A percentile compares a stretch with the other conserved stretches of the same genome.
These are phyloP conservation scores for Cephus nigrinus DNA, from an alignment of 2,888 invertebrate genomes.

Conservation along the genomic window DNA sequence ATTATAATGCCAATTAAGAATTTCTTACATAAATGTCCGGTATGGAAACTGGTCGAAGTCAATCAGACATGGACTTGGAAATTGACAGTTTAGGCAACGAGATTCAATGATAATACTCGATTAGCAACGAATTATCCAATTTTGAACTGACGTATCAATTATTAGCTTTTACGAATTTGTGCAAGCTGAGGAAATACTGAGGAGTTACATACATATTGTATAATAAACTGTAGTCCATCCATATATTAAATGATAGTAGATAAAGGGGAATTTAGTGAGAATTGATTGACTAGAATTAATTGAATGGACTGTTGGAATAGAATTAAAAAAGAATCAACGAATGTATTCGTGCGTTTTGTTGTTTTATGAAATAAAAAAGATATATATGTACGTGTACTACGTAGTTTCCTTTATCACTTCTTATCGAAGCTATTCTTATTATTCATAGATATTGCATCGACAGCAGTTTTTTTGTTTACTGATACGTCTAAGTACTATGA, in stretches of 20 bases:
- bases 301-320: neutral
- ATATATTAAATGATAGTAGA: slow-evolving; percentile 18
- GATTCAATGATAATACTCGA: slow-evolving; percentile 1
- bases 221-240: slow-evolving; percentile 32
- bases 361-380: slow-evolving; percentile 23
- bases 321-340: slow-evolving; percentile 6
- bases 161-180: slow-evolving; percentile 9
- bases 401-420: neutral
- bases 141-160: slow-evolving; percentile 29
- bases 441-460: neutral
- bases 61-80: neutral
- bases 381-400: neutral
- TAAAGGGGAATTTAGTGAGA: neutral
- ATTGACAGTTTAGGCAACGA: neutral
- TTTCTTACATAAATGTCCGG: neutral
- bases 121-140: slow-evolving; percentile 20
- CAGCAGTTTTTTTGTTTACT: neutral
- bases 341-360: slow-evolving; percentile 28
- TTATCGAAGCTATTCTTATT: neutral
- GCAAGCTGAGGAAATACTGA: neutral
- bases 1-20: neutral
- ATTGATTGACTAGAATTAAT: neutral
- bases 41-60: neutral
- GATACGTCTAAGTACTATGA: neutral
- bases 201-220: neutral